Conservation (phyloP, 2,797 vertebrate genomes). For the Hydrophis major region DNA sequence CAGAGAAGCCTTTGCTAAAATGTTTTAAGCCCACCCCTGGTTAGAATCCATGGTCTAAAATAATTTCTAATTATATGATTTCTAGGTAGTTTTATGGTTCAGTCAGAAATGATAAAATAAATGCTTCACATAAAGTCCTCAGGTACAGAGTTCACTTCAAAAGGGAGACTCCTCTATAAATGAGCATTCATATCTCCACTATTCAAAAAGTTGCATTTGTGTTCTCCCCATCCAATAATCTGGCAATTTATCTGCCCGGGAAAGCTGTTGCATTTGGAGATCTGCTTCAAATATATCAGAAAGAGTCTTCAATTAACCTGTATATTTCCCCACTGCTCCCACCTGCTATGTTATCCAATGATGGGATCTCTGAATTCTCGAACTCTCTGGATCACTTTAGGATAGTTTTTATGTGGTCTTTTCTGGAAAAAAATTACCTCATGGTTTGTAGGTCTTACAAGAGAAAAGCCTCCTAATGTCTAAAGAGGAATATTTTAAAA, state of each 20-base stretch:
- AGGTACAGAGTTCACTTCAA: too few species aligned
- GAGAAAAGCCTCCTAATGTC: too few species aligned
- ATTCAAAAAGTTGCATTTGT: not conserved
- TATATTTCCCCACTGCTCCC: not conserved
- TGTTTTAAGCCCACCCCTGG: too few species aligned
- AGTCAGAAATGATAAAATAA: not conserved
- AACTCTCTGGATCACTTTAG: not conserved
- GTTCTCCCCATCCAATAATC: not conserved
- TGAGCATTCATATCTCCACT: not conserved
- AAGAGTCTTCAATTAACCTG: not conserved
- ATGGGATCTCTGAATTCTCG: not conserved
- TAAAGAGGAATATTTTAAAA: not conserved
- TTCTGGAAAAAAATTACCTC: not conserved
- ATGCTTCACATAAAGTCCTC: not conserved
- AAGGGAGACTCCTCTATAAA: not conserved
- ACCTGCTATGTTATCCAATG: not conserved
- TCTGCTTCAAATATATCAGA: not conserved
- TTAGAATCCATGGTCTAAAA: not conserved
- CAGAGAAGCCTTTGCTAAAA: too few species aligned
- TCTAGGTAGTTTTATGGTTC: not conserved
- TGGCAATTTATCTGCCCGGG: not conserved
- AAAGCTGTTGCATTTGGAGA: not conserved
- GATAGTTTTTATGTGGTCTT: not conserved
- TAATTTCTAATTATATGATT: not conserved
- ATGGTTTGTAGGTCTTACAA: too few species aligned